Conservation (phyloP, 1,140 invertebrate species). For the Cotesia vestalis region DNA sequence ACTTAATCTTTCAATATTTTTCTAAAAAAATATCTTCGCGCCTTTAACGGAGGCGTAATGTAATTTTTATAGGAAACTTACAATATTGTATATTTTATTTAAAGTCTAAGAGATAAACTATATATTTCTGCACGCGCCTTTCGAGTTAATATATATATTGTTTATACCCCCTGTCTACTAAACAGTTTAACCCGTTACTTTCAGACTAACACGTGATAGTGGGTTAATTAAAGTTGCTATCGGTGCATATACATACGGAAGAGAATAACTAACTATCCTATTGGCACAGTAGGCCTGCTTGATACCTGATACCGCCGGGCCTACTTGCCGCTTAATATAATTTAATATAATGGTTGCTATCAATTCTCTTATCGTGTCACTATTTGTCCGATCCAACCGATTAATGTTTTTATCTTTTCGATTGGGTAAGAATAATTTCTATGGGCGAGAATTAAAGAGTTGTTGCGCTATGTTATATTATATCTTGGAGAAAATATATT, state of each 20-base stretch:
- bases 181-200: constrained; percentile 10
- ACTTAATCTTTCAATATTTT: too few species aligned
- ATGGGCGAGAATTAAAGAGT: too few species aligned
- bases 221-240: constrained; percentile 17
- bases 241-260: constrained; percentile 16
- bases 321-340: not conserved
- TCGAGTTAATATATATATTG: constrained; percentile 6
- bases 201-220: not conserved
- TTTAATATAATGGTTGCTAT: constrained; percentile 2
- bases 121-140: constrained; percentile 1
- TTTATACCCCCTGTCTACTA: not conserved
- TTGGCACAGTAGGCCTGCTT: too few species aligned
- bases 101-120: not conserved
- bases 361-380: constrained; percentile 16
- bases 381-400: constrained; percentile 12
- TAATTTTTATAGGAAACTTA: too few species aligned
- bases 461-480: too few species aligned
- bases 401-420: constrained; percentile 12
- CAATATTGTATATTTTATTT: not conserved
- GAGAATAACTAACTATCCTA: constrained; percentile 7
- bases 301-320: too few species aligned
- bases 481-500: too few species aligned
- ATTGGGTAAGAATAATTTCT: too few species aligned
- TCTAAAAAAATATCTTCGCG: too few species aligned
- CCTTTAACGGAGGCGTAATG: too few species aligned